A percentile compares a stretch with the other conserved stretches of the same genome.
Evolutionary conservation across 2,888 invertebrate species (phyloP).

Genomic region (Drosophila mayaguana): DNA sequence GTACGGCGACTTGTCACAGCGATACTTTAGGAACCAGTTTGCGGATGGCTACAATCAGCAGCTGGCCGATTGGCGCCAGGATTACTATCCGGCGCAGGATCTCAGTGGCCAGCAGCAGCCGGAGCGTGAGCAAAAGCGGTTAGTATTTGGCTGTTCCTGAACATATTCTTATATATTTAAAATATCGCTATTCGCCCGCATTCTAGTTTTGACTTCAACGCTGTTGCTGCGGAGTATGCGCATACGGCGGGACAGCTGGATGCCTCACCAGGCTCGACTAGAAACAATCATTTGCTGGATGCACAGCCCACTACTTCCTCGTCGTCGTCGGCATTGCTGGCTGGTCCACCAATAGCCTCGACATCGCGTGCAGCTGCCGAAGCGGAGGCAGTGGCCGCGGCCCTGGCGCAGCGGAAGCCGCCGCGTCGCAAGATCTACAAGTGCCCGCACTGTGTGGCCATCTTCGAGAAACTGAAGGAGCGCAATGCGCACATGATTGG

Average conservation of each 20-base stretch:
- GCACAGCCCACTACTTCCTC: conserved; percentile 68
- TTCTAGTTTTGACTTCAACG: conserved; percentile 65
- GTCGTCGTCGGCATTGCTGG: conserved; percentile 75
- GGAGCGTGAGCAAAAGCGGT: conserved; percentile 75
- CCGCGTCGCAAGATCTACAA: conserved; percentile 83
- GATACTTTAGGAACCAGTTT: conserved; percentile 80
- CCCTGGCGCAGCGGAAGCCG: conserved; percentile 60
- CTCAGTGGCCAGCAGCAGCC: conserved; percentile 69
- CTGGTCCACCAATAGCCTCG: conserved; percentile 80
- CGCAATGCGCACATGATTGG: conserved; percentile 84
- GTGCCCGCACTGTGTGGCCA: conserved; percentile 83
- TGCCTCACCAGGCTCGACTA: conserved; percentile 40
- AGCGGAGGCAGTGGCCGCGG: conserved; percentile 62
- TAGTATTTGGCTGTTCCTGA: not conserved
- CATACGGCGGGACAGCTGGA: conserved; percentile 40
- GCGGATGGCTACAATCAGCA: conserved; percentile 74
- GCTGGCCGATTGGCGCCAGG: conserved; percentile 82
- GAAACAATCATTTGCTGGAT: conserved; percentile 54
- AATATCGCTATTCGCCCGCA: not conserved
- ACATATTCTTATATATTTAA: not conserved
- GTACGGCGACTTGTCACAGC: conserved; percentile 83
- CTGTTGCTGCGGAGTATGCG: conserved; percentile 56
- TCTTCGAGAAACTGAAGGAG: conserved; percentile 83
- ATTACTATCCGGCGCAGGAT: conserved; percentile 83
- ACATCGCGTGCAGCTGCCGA: conserved; percentile 65